A percentile compares a stretch with the other conserved stretches of the same genome.
phyloP scores from a whole-genome alignment of 2,797 vertebrate genomes.

The Crenuchus spilurus region DNA sequence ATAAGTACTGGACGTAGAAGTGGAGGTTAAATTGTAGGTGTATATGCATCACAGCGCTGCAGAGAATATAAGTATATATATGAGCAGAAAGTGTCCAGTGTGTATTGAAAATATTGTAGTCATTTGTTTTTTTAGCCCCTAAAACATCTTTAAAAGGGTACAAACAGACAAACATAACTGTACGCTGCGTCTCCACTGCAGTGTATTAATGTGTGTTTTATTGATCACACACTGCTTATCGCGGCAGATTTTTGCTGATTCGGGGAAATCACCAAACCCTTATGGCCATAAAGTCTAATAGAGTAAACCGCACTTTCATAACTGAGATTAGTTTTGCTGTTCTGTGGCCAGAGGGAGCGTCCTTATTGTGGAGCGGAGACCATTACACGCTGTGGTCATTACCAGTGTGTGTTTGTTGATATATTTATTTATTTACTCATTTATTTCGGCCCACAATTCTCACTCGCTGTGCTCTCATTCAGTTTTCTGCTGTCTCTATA shows the following conservation, averaged over 20 bases:
- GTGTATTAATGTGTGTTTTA: neutral
- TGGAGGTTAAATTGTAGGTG: no score
- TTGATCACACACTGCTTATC: no score
- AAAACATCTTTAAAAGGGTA: no score
- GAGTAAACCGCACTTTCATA: neutral
- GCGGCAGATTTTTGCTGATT: neutral
- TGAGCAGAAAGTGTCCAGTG: no score
- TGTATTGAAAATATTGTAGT: no score
- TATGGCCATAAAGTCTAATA: neutral
- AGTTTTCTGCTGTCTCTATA: no score
- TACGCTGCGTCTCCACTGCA: neutral
- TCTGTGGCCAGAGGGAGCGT: neutral
- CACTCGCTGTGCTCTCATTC: neutral
- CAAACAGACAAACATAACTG: neutral
- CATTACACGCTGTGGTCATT: neutral
- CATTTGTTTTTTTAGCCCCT: no score
- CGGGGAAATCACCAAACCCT: neutral
- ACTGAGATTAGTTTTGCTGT: slow-evolving; percentile 2
- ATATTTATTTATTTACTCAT: neutral
- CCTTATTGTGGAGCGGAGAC: neutral
- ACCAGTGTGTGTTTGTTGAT: no score
- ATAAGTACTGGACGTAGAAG: no score
- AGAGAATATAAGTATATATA: no score
- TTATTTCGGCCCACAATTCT: neutral
- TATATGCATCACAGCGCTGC: no score